Base-by-base conservation (phyloP, 2,888 invertebrate genomes). In the Callosobruchus maculatus region DNA sequence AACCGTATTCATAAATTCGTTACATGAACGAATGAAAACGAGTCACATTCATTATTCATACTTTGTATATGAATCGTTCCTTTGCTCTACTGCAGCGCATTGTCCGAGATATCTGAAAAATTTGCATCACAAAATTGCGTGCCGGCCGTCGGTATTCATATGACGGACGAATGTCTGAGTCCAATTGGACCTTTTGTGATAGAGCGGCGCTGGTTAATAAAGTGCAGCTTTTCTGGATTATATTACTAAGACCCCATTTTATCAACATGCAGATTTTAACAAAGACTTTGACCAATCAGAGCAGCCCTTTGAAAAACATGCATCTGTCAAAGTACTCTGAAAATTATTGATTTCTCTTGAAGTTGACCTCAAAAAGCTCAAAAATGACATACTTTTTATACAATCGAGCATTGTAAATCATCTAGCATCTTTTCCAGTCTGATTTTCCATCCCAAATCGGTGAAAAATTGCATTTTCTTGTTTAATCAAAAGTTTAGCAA, bases 21-120 rank as follows among this genome's bases (percentile, higher is more conserved):
- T 82, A 79, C 82, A 82, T 82, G 82, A n/a, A n/a, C n/a, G n/a
- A n/a, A 82, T 82, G 80, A 82, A 82, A 82, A 82, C 81, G 80
- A 81, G 76, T 75, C 72, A 77, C 78, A 80, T 82, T 80, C 77
- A 82, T 82, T 82, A 83, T 82, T 82, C 81, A 82, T 81, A 76
- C 76, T 80, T 78, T 78, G 76, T 82, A 74, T 79, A 80, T 81
- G 77, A 79, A 77, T 77, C 77, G 81, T 77, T 79, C 79, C 79
- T 81, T 77, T 79, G 76, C 77, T 70, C 76, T 49, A 75, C 76
- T 78, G 78, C 76, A 81, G 80, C 80, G 81, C 81, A 80, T 82
- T 81, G 82, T 81, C 79, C 80, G 76, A 80, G 79, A 80, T 79
- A 79, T 79, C 73, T 78, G 76, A 49, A 79, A 81, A 83, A 83